A percentile compares a stretch with the other conserved stretches of the same genome.
phyloP scores from a whole-genome alignment of 2,113 vertebrate species.

The Salvelinus alpinus region DNA sequence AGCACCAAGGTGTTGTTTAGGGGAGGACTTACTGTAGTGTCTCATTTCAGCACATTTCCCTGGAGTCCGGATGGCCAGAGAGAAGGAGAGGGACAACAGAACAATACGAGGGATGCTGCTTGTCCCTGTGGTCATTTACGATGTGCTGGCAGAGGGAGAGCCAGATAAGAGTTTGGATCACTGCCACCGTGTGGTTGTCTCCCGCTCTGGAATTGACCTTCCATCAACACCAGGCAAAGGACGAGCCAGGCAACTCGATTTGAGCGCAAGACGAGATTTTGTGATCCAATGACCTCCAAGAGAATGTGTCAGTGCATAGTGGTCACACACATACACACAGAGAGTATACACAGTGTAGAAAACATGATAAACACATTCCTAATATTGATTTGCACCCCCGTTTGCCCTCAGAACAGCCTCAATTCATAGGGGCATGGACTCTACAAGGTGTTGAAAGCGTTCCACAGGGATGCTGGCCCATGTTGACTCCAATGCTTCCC shows the following conservation, averaged over 20 bases:
- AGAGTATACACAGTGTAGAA: too few species aligned
- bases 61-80: not conserved
- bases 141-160: constrained; percentile 59
- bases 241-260: constrained; percentile 53
- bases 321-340: constrained; percentile 3
- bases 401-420: too few species aligned
- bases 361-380: too few species aligned
- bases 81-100: constrained; percentile 30
- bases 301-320: constrained; percentile 48
- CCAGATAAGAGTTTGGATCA: constrained; percentile 75
- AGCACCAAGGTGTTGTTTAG: too few species aligned
- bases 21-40: not conserved
- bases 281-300: constrained; percentile 61
- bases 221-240: constrained; percentile 66
- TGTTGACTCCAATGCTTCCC: too few species aligned
- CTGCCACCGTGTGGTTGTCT: constrained; percentile 74
- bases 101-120: constrained; percentile 26
- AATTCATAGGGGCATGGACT: too few species aligned
- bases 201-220: constrained; percentile 66
- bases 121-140: too few species aligned
- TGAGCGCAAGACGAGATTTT: constrained; percentile 53
- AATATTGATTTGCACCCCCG: too few species aligned
- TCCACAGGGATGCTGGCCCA: too few species aligned
- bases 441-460: too few species aligned
- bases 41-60: not conserved